Percentiles rank a stretch among this genome's conserved stretches.
Conservation (phyloP, 2,113 vertebrate genomes). For the Pelusios castaneus region DNA sequence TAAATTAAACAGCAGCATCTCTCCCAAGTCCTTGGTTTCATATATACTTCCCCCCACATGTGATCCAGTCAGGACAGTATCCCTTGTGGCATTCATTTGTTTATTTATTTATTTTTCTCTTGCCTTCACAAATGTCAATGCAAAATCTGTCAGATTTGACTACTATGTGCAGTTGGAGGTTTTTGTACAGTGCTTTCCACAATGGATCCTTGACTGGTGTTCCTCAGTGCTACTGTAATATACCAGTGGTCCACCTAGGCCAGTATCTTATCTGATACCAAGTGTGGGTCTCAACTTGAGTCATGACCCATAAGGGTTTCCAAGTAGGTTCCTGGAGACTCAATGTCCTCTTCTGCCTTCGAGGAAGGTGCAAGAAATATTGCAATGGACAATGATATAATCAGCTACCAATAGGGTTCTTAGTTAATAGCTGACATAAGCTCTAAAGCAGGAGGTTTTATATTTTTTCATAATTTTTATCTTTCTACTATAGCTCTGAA, state of each 20-base stretch:
- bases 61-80: neutral
- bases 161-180: neutral
- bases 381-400: neutral
- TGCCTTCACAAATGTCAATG: neutral
- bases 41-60: neutral
- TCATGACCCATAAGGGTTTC: neutral
- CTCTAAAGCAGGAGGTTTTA: neutral
- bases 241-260: too few relatives aligned
- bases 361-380: neutral
- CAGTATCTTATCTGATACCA: neutral
- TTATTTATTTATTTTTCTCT: neutral
- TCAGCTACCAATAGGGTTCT: neutral
- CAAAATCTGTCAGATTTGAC: neutral
- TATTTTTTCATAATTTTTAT: neutral
- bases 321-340: neutral
- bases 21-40: neutral
- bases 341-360: neutral
- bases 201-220: neutral
- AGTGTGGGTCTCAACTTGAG: neutral
- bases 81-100: neutral
- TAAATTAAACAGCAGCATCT: neutral
- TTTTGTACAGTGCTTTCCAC: too few relatives aligned
- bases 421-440: slow-evolving; percentile 42
- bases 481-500: neutral
- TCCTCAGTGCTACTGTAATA: neutral